Base-by-base conservation (phyloP, 1,140 invertebrate genomes). In the Camponotus pennsylvanicus region DNA sequence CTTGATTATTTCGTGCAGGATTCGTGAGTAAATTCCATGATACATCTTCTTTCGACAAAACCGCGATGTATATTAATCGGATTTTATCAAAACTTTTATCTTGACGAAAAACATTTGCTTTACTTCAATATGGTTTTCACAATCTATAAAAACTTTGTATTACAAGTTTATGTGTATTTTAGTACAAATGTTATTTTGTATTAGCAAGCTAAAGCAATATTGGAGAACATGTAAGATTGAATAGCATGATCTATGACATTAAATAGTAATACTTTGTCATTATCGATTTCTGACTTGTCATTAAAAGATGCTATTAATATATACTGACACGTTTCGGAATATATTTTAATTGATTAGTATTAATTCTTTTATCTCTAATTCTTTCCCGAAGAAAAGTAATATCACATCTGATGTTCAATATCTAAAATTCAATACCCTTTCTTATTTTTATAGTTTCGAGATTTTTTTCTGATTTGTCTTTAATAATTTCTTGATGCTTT, bases 1-100 rank as follows among this genome's bases (percentile, higher is more conserved):
- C 63, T 79, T 67, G 42, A 18, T 52, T 42, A 32, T 49, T 13
- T 79, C 34, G 32, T 49, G 6, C 32, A 52, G 77, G 67, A 79
- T 79, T 79, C 45, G 34, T 55, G 45, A 79, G 42, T 3, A 66
- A 45, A 66, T 79, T 66, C n/a, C 13, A 0, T 9, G 27, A 18
- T 37, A 63, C 27, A 27, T 27, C 40, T 45, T 37, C 7, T 37
- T 55, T 67, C 27, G 5, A 61, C 55, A n/a, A 40, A 57, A 32
- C 21, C 42, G n/a, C 15, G 4, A 27, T 8, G 7, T 63, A 2
- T 27, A 45, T 45, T 9, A 59, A 76, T 27, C 27, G 27, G 27
- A 27, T 40, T 61, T 42, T 76, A n/a, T 3, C 55, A 9, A 13
- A 61, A 61, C 27, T 59, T 40, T 21, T 69, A 15, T 7, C 15